Evolutionary conservation across 2,113 vertebrate species (phyloP).

Genomic region (Notarius lentiginosus): DNA sequence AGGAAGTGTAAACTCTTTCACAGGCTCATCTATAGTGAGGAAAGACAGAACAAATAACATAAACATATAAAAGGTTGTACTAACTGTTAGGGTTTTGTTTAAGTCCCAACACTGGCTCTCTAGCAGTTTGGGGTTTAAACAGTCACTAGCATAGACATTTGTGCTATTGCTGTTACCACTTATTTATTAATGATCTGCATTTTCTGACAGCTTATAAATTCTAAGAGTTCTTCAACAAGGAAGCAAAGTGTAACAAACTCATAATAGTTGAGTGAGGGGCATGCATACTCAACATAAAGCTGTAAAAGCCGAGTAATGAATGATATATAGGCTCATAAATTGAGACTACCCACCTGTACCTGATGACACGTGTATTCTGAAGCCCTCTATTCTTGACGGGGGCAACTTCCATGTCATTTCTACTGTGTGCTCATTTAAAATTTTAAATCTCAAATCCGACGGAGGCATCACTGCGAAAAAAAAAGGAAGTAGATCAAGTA

Average conservation of each 20-base stretch:
- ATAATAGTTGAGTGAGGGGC: background rate
- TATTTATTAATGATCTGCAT: background rate
- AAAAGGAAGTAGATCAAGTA: slow-evolving; percentile 59
- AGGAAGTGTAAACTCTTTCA: slow-evolving; percentile 84
- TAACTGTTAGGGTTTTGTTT: background rate
- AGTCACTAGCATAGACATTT: background rate
- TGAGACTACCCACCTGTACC: slow-evolving; percentile 79
- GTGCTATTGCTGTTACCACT: background rate
- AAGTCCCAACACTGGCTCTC: background rate
- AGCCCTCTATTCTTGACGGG: slow-evolving; percentile 82
- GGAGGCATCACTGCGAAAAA: slow-evolving; percentile 86
- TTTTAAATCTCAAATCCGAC: slow-evolving; percentile 92
- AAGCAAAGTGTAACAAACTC: background rate
- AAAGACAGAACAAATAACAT: slow-evolving; percentile 34
- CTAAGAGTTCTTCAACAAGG: background rate
- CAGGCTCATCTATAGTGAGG: slow-evolving; percentile 77
- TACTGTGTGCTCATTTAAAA: slow-evolving; percentile 92
- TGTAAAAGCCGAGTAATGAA: background rate
- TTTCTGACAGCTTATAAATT: background rate
- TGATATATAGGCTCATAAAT: background rate
- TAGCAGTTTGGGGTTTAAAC: background rate
- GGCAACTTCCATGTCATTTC: slow-evolving; percentile 89
- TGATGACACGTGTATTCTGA: slow-evolving; percentile 84
- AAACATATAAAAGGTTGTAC: background rate
- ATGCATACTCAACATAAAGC: background rate